Evolutionary conservation across 2,113 vertebrate genomes (phyloP).

Genomic region (Dipodomys merriami): DNA sequence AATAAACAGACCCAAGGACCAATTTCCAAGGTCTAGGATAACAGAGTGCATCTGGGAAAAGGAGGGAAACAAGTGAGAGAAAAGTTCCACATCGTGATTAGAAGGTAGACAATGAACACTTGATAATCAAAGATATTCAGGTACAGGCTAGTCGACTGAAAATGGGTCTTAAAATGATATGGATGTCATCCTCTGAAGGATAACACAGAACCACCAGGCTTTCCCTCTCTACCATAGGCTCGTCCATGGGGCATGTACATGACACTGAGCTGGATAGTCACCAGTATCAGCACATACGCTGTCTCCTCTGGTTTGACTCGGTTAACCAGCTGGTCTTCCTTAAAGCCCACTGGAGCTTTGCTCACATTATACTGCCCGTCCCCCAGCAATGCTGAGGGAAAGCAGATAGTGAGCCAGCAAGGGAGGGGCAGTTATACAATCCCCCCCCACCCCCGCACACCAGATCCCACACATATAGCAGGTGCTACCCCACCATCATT

Average conservation of each 20-base stretch:
- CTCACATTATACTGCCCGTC: rapidly evolving
- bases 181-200: neutral
- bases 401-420: neutral
- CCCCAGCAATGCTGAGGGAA: neutral
- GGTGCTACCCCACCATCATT: no score
- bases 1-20: neutral
- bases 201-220: neutral
- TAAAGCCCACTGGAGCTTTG: neutral
- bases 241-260: rapidly evolving
- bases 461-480: no score
- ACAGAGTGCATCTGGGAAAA: neutral
- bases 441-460: neutral
- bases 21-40: neutral
- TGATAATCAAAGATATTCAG: neutral
- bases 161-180: neutral
- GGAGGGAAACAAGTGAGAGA: neutral
- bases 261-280: rapidly evolving
- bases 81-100: neutral
- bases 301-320: neutral
- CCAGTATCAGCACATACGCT: rapidly evolving
- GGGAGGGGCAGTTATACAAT: neutral
- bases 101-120: neutral
- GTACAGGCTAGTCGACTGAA: neutral
- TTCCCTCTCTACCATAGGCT: neutral
- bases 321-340: neutral